Conservation (phyloP, 2,888 invertebrate species). For the Ennomos erosarius region DNA sequence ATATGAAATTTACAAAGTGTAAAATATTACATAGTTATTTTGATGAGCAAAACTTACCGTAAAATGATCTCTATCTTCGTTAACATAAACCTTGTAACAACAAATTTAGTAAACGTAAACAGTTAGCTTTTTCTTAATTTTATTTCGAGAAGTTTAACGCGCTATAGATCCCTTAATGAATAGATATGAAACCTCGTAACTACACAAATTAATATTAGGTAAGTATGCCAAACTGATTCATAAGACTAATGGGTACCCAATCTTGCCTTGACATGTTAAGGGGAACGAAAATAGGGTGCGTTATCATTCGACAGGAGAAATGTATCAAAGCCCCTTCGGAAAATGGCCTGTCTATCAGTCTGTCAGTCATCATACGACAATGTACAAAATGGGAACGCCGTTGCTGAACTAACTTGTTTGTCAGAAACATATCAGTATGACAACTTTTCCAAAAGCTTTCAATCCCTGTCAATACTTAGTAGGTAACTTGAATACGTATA, state of each 20-base stretch:
- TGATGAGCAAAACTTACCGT: slow-evolving; percentile 5
- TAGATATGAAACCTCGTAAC: too few species aligned
- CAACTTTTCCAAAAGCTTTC: slow-evolving; percentile 35
- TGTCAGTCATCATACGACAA: slow-evolving; percentile 26
- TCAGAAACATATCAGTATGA: slow-evolving; percentile 28
- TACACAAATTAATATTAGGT: neutral
- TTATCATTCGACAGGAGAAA: slow-evolving; percentile 22
- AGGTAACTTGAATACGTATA: slow-evolving; percentile 27
- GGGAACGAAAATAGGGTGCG: slow-evolving; percentile 13
- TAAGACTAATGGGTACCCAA: slow-evolving; percentile 21
- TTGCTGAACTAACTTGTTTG: slow-evolving; percentile 32
- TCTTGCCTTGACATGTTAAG: slow-evolving; percentile 7
- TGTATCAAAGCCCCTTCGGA: slow-evolving; percentile 13
- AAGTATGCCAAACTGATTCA: slow-evolving; percentile 16
- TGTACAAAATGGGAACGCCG: slow-evolving; percentile 22
- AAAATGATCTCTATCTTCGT: neutral
- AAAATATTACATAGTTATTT: slow-evolving; percentile 6
- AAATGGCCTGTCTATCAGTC: slow-evolving; percentile 33
- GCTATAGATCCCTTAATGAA: too few species aligned
- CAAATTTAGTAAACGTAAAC: too few species aligned
- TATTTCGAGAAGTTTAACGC: too few species aligned
- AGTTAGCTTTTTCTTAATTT: too few species aligned
- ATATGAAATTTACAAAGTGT: slow-evolving; percentile 18
- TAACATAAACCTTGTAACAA: too few species aligned
- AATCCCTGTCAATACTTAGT: slow-evolving; percentile 33